Percentiles rank a stretch among this genome's conserved stretches.
Conservation (phyloP, 2,113 vertebrate species). For the cat (Felis catus) region F.catus_Fca126_mat1.0 CM031416.1:126933501-126934000, state of each 20-base stretch:
- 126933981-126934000: neutral
- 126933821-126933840: neutral
- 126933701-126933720: neutral
- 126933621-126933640: neutral
- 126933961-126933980: neutral
- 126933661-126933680: neutral
- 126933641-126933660: neutral
- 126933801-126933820: neutral
- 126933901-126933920: neutral
- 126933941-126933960: neutral
- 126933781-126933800: neutral
- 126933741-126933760: neutral
- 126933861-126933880: neutral
- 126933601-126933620: neutral
- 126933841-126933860: neutral
- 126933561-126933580: neutral
- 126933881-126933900: neutral
- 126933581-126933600: neutral
- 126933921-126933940: neutral
- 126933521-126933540: neutral
- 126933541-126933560: neutral
- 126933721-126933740: neutral
- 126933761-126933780: neutral
- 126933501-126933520: neutral
- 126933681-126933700: neutral